Conservation (phyloP, 2,113 vertebrate species). For the Ammodramus savannarum region DNA sequence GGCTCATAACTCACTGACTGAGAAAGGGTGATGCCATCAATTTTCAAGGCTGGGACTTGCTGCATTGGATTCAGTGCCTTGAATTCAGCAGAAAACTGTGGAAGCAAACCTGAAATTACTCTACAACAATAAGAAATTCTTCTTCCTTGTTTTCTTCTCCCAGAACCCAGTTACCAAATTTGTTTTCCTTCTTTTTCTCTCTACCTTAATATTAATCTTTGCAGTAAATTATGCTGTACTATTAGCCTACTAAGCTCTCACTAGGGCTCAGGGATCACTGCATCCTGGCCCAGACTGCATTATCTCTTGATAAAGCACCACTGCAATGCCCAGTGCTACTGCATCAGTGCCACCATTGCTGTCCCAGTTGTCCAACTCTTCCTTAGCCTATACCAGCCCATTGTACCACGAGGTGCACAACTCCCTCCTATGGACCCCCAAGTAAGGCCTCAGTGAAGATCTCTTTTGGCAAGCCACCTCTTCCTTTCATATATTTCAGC, state of each 20-base stretch:
- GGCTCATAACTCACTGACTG: slow-evolving; percentile 85
- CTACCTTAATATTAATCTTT: not conserved
- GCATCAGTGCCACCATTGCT: not conserved
- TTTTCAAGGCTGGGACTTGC: slow-evolving; percentile 90
- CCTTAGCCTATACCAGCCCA: not conserved
- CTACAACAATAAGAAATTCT: not conserved
- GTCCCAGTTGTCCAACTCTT: not conserved
- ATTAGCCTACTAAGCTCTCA: not conserved
- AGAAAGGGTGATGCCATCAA: slow-evolving; percentile 85
- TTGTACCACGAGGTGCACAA: fast-evolving
- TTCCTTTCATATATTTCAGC: not conserved
- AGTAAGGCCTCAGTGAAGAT: not conserved
- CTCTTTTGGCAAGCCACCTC: not conserved
- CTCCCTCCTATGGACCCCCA: not conserved
- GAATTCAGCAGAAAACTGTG: slow-evolving; percentile 82
- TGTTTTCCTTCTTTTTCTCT: not conserved
- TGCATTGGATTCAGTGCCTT: slow-evolving; percentile 90
- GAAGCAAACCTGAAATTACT: slow-evolving; percentile 25
- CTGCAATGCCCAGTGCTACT: not conserved
- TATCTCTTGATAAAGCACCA: not conserved
- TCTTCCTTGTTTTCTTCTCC: not conserved
- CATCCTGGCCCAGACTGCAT: not conserved
- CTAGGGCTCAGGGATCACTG: not conserved
- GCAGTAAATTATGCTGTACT: not conserved
- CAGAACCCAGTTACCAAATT: not conserved